Conservation (phyloP, 2,888 invertebrate species). For the Drosophila quasianomalipes region DNA sequence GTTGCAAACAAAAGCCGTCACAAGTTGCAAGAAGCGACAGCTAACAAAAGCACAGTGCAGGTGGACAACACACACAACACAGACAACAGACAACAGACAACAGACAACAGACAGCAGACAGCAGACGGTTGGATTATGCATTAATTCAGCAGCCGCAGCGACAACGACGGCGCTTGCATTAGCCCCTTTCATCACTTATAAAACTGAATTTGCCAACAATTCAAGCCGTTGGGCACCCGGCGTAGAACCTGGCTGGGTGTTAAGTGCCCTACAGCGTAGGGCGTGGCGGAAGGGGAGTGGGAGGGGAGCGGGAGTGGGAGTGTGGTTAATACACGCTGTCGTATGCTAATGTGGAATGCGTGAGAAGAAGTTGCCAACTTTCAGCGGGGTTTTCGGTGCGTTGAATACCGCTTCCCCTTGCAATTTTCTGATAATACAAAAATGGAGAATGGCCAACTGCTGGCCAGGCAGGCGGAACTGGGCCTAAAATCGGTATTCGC, state of each 20-base stretch:
- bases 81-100: not conserved
- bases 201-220: slow-evolving; percentile 52
- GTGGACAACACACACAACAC: slow-evolving; percentile 3
- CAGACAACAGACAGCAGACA: not conserved
- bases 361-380: slow-evolving; percentile 50
- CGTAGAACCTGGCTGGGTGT: not conserved
- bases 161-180: slow-evolving; percentile 51
- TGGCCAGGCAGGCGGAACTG: slow-evolving; percentile 21
- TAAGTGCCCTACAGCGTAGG: not conserved
- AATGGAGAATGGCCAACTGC: slow-evolving; percentile 16
- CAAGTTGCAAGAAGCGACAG: slow-evolving; percentile 48
- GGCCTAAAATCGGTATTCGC: too few species aligned
- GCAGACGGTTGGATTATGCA: not conserved
- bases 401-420: slow-evolving; percentile 43
- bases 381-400: slow-evolving; percentile 35
- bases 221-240: slow-evolving; percentile 17
- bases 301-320: not conserved
- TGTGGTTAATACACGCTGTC: not conserved
- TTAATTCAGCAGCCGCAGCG: slow-evolving; percentile 20
- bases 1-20: slow-evolving; percentile 55
- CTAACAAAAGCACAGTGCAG: slow-evolving; percentile 19
- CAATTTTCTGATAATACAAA: slow-evolving; percentile 52
- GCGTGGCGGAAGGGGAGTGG: not conserved
- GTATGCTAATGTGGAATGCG: slow-evolving; percentile 32
- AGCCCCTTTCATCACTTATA: slow-evolving; percentile 49